Conservation (phyloP, 2,797 vertebrate species). For the Lacerta viridis region DNA sequence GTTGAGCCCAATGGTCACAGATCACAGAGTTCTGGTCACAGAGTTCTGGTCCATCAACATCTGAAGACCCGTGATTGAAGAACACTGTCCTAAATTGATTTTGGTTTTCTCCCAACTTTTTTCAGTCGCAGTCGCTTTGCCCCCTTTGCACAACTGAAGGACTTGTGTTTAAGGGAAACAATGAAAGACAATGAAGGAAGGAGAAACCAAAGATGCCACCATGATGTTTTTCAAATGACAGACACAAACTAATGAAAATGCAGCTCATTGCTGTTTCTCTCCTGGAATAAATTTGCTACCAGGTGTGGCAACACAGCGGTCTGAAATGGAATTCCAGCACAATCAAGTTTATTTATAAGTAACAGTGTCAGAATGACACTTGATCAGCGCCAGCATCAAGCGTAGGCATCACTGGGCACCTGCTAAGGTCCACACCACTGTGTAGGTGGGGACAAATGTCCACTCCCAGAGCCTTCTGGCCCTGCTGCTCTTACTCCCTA, state of each 20-base stretch:
- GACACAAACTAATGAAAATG: background rate
- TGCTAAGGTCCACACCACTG: no score
- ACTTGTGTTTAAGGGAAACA: background rate
- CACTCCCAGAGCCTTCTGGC: no score
- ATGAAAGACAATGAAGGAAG: background rate
- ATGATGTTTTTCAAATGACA: background rate
- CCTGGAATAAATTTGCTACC: background rate
- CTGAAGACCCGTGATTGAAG: no score
- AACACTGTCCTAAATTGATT: background rate
- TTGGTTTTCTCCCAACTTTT: background rate
- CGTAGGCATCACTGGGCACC: no score
- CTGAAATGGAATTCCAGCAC: background rate
- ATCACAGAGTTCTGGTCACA: no score
- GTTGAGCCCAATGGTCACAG: no score
- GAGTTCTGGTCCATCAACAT: no score
- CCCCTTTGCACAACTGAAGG: background rate
- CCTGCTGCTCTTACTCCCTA: no score
- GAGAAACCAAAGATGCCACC: background rate
- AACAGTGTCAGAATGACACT: background rate
- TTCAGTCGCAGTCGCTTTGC: no score
- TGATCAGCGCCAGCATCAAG: background rate
- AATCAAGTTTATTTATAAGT: background rate
- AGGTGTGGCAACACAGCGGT: background rate
- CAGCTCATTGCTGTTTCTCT: background rate
- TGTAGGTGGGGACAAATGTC: no score